Base-by-base conservation (phyloP, 2,888 invertebrate species). In the Heliconius ismenius region DNA sequence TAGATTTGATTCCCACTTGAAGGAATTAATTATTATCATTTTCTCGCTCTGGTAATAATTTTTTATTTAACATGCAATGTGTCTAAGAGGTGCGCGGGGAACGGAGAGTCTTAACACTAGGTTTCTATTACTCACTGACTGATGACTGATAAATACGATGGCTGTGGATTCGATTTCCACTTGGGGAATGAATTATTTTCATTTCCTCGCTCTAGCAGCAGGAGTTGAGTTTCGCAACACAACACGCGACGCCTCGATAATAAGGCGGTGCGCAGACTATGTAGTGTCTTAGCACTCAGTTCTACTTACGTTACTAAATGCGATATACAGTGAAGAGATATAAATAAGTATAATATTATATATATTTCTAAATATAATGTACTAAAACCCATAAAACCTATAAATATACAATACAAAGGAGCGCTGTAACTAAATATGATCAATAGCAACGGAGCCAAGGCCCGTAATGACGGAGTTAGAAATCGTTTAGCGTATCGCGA, bases 401-500 rank as follows among this genome's bases (percentile, higher is more conserved):
- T 70, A 70, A 70, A 58, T 15, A 39, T 10, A 43, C 21, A 26
- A 24, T 62, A 73, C 76, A 76, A 78, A 77, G 75, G 74, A 74
- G 67, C 70, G 65, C 75, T 49, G 76, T 70, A 79, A 79, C 81
- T 73, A 77, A 79, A 79, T 82, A 79, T 79, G 81, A 82, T 81
- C 80, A 77, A 79, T 79, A 79, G 77, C 78, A 80, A 79, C 73
- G 75, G 72, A 73, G 81, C 80, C 83, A 84, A 83, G 83, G 83
- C 75, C 79, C 65, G 24, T 64, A 58, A 78, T 83, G 83, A 83
- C 83, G 81, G 60, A 73, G 68, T 75, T 78, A 68, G 73, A 60
- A 78, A 79, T 81, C 80, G 79, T 78, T 81, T 79, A 79, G 75
- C 79, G 78, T 78, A 81, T 78, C 78, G 76, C 80, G 76, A 76